A percentile compares a stretch with the other conserved stretches of the same genome.
phyloP scores from a whole-genome alignment of 2,113 vertebrate species.

The Lasiurus borealis region DNA sequence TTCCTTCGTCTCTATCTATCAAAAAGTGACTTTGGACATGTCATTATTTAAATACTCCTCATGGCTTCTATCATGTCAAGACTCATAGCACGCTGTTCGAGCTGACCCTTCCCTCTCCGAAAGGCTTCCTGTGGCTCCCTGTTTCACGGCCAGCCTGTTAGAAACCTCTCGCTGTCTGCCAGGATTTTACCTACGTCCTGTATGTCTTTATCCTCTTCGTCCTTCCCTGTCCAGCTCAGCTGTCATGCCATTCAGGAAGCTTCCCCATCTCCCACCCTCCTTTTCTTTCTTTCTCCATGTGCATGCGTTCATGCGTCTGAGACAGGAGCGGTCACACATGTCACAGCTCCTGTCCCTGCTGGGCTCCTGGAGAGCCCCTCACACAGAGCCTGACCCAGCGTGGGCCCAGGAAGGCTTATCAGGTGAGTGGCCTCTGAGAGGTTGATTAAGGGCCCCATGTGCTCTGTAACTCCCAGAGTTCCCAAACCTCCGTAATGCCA shows the following conservation, averaged over 20 bases:
- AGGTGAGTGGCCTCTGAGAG: background rate
- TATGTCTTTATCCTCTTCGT: background rate
- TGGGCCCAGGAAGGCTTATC: background rate
- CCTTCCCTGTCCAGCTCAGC: background rate
- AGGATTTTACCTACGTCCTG: background rate
- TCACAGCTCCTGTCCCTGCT: background rate
- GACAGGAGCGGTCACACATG: background rate
- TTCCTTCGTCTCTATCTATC: conserved; percentile 26
- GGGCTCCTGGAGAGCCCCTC: background rate
- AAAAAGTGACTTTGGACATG: background rate
- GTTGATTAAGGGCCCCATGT: background rate
- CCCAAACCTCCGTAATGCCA: too few species aligned
- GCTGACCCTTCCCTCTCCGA: background rate
- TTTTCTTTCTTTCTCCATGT: background rate
- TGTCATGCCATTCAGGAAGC: background rate
- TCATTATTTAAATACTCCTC: background rate
- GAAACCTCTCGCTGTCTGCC: background rate
- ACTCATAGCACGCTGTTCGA: background rate
- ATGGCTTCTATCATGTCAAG: background rate
- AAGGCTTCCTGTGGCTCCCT: background rate
- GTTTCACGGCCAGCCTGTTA: background rate
- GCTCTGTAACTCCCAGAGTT: background rate
- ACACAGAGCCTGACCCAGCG: background rate
- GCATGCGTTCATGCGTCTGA: background rate
- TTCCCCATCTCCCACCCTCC: background rate